Conservation (phyloP, 1,140 invertebrate genomes). For the Pristionchus pacificus region DNA sequence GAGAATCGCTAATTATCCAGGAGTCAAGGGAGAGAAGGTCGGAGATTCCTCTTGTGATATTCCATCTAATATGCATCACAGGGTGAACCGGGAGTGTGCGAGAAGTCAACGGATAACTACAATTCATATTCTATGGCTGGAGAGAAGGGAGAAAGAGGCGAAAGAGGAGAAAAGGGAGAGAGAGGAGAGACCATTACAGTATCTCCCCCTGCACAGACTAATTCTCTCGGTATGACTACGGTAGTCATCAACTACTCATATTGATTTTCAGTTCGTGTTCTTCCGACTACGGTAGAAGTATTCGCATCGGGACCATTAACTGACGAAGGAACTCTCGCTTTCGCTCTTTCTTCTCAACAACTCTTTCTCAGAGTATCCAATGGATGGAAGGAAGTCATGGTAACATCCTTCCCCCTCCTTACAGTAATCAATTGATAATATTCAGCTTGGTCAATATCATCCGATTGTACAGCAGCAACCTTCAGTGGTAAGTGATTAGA, state of each 20-base stretch:
- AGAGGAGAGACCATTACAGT: constrained; percentile 33
- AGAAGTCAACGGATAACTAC: no score
- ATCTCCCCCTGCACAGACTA: constrained; percentile 27
- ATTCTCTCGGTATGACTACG: constrained; percentile 4
- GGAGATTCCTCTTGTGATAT: background rate
- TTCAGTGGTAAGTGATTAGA: constrained; percentile 33
- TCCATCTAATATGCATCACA: background rate
- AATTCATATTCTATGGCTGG: no score
- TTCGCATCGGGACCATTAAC: constrained; percentile 30
- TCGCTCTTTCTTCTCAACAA: constrained; percentile 47
- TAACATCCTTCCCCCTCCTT: constrained; percentile 2
- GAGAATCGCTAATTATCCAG: constrained; percentile 39
- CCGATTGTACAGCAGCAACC: constrained; percentile 34
- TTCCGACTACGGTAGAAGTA: constrained; percentile 45
- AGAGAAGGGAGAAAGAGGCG: constrained; percentile 44
- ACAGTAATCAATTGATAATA: constrained; percentile 11
- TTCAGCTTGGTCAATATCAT: constrained; percentile 39
- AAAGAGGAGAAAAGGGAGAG: constrained; percentile 40
- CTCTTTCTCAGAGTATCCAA: constrained; percentile 43
- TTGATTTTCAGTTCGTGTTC: constrained; percentile 30
- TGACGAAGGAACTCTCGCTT: constrained; percentile 39
- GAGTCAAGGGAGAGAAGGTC: constrained; percentile 32
- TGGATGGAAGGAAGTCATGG: constrained; percentile 43
- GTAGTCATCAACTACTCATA: background rate
- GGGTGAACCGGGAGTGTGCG: background rate